phyloP scores from a whole-genome alignment of 2,888 invertebrate genomes.

The Microdon myrmicae region DNA sequence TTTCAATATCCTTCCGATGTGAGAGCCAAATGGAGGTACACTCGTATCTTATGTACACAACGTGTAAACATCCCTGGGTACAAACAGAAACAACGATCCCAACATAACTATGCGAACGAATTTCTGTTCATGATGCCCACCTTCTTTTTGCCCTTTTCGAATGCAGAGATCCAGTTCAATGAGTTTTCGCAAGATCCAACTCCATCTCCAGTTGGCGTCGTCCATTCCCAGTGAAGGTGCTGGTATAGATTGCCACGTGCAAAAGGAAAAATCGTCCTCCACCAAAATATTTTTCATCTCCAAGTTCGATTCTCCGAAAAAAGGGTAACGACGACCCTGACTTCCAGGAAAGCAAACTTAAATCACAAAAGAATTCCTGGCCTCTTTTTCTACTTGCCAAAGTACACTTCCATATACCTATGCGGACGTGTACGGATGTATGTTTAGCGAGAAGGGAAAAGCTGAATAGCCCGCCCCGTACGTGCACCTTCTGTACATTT shows the following conservation, averaged over 20 bases:
- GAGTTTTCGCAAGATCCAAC: slow-evolving; percentile 14
- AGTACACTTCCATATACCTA: too few relatives aligned
- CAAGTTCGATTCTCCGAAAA: slow-evolving; percentile 3
- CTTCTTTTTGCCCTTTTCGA: slow-evolving; percentile 32
- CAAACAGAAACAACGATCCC: slow-evolving; percentile 45
- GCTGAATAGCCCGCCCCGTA: background rate
- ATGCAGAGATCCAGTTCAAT: slow-evolving; percentile 46
- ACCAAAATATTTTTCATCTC: slow-evolving; percentile 19
- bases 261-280: slow-evolving; percentile 1
- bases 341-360: slow-evolving; percentile 9
- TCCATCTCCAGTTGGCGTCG: background rate
- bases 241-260: slow-evolving; percentile 23
- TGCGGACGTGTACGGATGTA: too few relatives aligned
- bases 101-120: slow-evolving; percentile 37
- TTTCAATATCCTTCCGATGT: slow-evolving; percentile 35
- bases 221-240: slow-evolving; percentile 21
- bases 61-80: slow-evolving; percentile 45
- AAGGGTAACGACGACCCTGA: background rate
- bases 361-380: slow-evolving; percentile 26
- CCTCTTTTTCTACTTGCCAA: slow-evolving; percentile 3
- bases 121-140: slow-evolving; percentile 6
- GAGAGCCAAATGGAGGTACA: slow-evolving; percentile 21
- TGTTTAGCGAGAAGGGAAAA: too few relatives aligned
- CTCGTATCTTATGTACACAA: slow-evolving; percentile 45
- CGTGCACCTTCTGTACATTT: slow-evolving; percentile 13